Conservation (phyloP, 2,888 invertebrate species). For the Diachrysia chrysitis region DNA sequence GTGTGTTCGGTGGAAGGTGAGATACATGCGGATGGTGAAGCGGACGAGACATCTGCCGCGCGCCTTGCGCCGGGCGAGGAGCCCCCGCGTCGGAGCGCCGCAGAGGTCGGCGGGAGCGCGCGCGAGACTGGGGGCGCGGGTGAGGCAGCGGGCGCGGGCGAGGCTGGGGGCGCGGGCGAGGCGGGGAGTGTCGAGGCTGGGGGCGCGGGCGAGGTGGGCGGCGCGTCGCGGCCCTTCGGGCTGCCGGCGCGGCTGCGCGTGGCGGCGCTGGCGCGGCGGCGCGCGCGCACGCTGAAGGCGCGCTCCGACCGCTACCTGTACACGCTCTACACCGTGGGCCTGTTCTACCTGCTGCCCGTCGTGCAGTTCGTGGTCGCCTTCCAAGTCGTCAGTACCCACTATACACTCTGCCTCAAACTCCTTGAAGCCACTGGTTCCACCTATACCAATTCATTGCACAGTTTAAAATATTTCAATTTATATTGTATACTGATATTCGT, state of each 20-base stretch:
- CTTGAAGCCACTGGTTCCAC: too few species aligned
- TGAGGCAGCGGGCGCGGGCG: slow-evolving; percentile 7
- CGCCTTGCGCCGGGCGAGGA: background rate
- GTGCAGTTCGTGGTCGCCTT: slow-evolving; percentile 96
- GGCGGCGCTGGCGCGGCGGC: slow-evolving; percentile 80
- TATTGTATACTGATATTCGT: too few species aligned
- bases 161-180: background rate
- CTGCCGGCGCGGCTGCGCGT: slow-evolving; percentile 82
- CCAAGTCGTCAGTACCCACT: slow-evolving; percentile 88
- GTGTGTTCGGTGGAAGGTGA: background rate
- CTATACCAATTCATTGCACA: background rate
- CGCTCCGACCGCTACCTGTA: slow-evolving; percentile 87
- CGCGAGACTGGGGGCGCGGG: too few species aligned
- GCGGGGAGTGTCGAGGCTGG: slow-evolving; percentile 22
- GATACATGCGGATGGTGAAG: background rate
- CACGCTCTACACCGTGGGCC: slow-evolving; percentile 93
- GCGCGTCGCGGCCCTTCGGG: slow-evolving; percentile 72
- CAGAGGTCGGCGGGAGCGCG: background rate
- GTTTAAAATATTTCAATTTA: too few species aligned
- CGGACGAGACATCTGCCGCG: slow-evolving; percentile 7
- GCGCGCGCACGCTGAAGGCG: slow-evolving; percentile 78
- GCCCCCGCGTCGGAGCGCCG: background rate
- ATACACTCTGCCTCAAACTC: background rate
- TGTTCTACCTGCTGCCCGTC: slow-evolving; percentile 96
- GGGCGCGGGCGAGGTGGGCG: background rate